Percentiles rank a stretch among this genome's conserved stretches.
These are phyloP conservation scores for Thelaira solivaga DNA, from an alignment of 2,888 invertebrate genomes.

Conservation along the genomic window DNA sequence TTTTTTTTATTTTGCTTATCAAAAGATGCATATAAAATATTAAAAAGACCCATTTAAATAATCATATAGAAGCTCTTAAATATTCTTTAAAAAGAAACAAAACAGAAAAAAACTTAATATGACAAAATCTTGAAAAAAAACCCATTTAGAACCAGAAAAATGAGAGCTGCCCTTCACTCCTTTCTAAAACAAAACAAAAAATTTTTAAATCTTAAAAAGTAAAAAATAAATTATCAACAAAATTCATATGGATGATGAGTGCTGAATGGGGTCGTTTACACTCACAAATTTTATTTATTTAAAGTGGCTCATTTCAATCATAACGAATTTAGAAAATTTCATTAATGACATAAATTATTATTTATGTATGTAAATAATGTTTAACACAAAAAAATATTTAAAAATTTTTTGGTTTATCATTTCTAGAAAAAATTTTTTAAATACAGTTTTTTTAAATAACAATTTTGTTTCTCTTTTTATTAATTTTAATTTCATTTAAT, in stretches of 20 bases:
- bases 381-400: background rate
- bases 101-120: conserved; percentile 37
- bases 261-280: background rate
- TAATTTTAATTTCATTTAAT: conserved; percentile 35
- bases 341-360: conserved; percentile 57
- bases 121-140: conserved; percentile 12
- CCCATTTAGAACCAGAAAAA: conserved; percentile 18
- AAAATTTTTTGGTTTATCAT: background rate
- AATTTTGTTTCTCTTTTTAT: too few species aligned
- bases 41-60: conserved; percentile 70
- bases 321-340: conserved; percentile 59
- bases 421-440: too few species aligned
- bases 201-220: background rate
- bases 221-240: conserved; percentile 33
- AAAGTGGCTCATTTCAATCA: conserved; percentile 60
- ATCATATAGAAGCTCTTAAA: conserved; percentile 74
- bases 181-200: conserved; percentile 33
- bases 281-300: conserved; percentile 48
- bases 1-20: conserved; percentile 33
- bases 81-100: conserved; percentile 66
- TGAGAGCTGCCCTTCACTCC: background rate
- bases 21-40: conserved; percentile 24
- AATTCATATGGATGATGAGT: conserved; percentile 24
- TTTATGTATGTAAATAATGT: too few species aligned
- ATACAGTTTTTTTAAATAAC: too few species aligned